Evolutionary conservation across 2,888 invertebrate genomes (phyloP), one percentile per base, ranked within the genome.

Genomic region (Seira sanloemensis): DNA sequence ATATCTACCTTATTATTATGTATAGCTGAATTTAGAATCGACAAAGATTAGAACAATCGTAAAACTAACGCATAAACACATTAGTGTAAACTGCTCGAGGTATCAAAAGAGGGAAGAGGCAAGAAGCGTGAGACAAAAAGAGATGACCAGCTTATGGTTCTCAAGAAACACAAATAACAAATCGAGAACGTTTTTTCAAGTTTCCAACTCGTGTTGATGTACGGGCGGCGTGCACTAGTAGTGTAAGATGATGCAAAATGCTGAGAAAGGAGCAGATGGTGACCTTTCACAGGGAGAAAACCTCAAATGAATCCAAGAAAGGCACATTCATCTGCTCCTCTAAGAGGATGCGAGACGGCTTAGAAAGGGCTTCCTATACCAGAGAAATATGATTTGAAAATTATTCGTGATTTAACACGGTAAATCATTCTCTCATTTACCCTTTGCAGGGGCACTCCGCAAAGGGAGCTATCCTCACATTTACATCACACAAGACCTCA

Each of bases 221-320:
- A 50, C 37, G 4, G 12, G n/a, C n/a, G n/a, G n/a, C 16, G 50
- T 12, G 50, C 50, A 50, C 2, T 50, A 50, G 50, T 37, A 50
- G 4, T 37, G 37, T 21, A 21, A 62, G 62, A 21, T 62, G 62
- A 62, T 62, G 62, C 21, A 62, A 62, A 21, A 21, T 23, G 23
- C n/a, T 73, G 73, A n/a, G 71, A 78, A 71, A n/a, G 25, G 78
- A 78, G 71, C 78, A 78, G 71, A 78, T 71, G 78, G 37, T 78
- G 78, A 69, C 77, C 69, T 58, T 62, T 62, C n/a, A 18, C 62
- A 62, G 21, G 21, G 62, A 58, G 23, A 62, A 23, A 62, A 62
- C 62, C 62, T 21, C 62, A 62, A 62, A 62, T 62, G 62, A 62
- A 21, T 62, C 62, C 21, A 23, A n/a, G n/a, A n/a, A n/a, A n/a